These are phyloP conservation scores for Cyphomyrus discorhynchus DNA, from an alignment of 2,113 vertebrate genomes.

Conservation along the genomic window DNA sequence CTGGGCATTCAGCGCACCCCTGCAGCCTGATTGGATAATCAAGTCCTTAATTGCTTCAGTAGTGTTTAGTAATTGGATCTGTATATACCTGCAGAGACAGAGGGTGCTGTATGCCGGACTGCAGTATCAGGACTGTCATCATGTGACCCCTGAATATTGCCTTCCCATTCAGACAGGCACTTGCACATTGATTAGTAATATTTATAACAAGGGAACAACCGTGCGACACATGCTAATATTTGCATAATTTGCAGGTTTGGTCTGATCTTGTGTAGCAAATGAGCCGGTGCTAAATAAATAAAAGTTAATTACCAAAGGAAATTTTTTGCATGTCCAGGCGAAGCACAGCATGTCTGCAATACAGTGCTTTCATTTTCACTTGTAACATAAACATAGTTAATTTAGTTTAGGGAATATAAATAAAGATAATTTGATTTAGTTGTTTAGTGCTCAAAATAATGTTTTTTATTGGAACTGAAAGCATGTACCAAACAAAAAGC, in stretches of 20 bases:
- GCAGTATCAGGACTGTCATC: background rate
- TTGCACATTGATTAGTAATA: background rate
- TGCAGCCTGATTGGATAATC: background rate
- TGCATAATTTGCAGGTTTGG: background rate
- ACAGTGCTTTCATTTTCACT: background rate
- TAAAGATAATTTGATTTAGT: background rate
- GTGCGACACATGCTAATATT: background rate
- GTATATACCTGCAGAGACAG: background rate
- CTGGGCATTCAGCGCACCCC: background rate
- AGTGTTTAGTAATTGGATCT: background rate
- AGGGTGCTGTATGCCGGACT: background rate
- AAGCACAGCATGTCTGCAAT: background rate
- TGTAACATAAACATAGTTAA: background rate
- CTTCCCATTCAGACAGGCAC: background rate
- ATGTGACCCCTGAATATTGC: background rate
- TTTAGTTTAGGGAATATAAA: background rate
- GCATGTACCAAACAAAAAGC: background rate
- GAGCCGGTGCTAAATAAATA: background rate
- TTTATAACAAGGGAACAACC: background rate
- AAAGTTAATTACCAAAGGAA: background rate
- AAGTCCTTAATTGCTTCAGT: background rate
- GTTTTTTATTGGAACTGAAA: background rate
- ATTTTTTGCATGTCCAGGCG: background rate
- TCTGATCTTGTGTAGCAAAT: background rate
- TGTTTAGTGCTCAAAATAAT: background rate